Base-by-base conservation (phyloP, 2,113 vertebrate genomes). In the Indri indri region DNA sequence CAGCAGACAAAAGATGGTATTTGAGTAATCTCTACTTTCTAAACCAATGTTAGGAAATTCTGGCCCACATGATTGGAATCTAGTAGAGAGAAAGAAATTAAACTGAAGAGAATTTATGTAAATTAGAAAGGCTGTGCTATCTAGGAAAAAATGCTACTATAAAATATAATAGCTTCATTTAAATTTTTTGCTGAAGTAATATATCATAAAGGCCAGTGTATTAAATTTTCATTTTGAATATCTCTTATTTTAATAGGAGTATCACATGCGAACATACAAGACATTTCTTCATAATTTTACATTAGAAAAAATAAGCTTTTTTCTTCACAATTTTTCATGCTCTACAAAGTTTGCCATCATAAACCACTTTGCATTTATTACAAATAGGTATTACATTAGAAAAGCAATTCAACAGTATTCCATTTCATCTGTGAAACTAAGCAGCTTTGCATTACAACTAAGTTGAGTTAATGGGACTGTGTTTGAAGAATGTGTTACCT, bases 291-390 rank as follows among this genome's bases (percentile, higher is more conserved):
- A 97, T 68, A 97, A 96, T 91, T 97, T 97, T 84, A 97, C 32
- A 71, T 93, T 86, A 97, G 86, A 98, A 97, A 98, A 98, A 96
- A 79, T 76, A 65, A 90, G 66, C 20, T 73, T 92, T 94, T 95
- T 50, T 37, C 54, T 47, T 40, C 0, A 59, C 59, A 79, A 92
- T 98, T 98, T 98, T 98, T 97, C 93, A 97, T 92, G 96, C 94
- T 97, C 88, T 98, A 96, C 92, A 96, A 98, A 97, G 94, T 98
- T 93, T 97, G 95, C 88, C 93, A 97, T 97, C 90, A 98, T 94
- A 98, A 98, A 97, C 96, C 96, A 98, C 87, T 98, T 88, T 98
- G 95, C 97, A 97, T 98, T 96, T 98, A 98, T 97, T 98, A 98
- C 97, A 95, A 97, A 93, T 14, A 94, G 96, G 94, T 89, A 97